Evolutionary conservation across 2,888 invertebrate species (phyloP).

Genomic region (Lysandra bellargus): DNA sequence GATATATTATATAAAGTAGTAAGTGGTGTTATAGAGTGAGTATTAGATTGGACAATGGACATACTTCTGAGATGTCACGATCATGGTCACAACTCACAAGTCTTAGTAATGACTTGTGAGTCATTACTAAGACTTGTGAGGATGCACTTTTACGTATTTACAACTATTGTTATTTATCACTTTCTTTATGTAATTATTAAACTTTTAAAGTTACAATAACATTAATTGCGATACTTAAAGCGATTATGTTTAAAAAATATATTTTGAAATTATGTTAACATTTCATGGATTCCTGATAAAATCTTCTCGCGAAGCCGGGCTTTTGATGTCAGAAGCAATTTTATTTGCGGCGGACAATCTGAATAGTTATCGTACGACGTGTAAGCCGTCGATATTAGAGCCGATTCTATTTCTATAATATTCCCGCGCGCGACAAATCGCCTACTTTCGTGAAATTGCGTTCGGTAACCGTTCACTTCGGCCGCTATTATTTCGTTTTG

Average conservation of each 20-base stretch:
- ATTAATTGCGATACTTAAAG: too few species aligned
- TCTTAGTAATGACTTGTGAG: too few species aligned
- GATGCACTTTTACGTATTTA: too few species aligned
- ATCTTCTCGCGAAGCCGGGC: constrained; percentile 35
- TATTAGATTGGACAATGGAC: too few species aligned
- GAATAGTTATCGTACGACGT: constrained; percentile 39
- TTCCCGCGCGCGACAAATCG: constrained; percentile 49
- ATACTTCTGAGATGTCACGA: too few species aligned
- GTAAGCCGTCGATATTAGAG: constrained; percentile 47
- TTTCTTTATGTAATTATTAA: too few species aligned
- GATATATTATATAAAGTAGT: too few species aligned
- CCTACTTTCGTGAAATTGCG: constrained; percentile 46
- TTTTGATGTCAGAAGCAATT: constrained; percentile 40
- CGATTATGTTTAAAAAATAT: not conserved
- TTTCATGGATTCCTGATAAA: constrained; percentile 34
- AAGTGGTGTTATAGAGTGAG: too few species aligned
- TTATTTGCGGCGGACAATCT: constrained; percentile 36
- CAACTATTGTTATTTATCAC: too few species aligned
- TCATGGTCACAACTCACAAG: too few species aligned
- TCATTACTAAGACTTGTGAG: too few species aligned
- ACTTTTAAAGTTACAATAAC: too few species aligned
- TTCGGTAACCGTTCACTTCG: constrained; percentile 33
- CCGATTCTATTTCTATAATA: constrained; percentile 52
- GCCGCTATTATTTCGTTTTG: constrained; percentile 34
- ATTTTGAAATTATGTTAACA: not conserved